phyloP scores from a whole-genome alignment of 1,140 invertebrate species.

The Trichonephila clavata region DNA sequence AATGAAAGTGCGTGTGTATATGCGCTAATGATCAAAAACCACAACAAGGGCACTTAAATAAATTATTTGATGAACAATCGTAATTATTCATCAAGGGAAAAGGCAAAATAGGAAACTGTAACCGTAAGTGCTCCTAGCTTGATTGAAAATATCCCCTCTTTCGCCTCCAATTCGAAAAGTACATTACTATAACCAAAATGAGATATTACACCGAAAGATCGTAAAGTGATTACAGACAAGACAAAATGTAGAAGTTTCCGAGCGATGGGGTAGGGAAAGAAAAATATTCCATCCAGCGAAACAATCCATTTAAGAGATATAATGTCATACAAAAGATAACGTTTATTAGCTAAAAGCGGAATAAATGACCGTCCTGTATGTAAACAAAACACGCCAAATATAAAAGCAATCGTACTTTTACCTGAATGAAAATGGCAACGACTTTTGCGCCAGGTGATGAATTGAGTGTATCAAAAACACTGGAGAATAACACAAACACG shows the following conservation, averaged over 20 bases:
- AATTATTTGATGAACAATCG: neutral
- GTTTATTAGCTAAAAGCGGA: neutral
- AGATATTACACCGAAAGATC: neutral
- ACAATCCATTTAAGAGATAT: constrained; percentile 27
- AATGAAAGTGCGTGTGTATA: neutral
- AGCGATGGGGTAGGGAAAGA: neutral
- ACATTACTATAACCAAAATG: neutral
- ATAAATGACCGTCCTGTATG: neutral
- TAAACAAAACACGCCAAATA: neutral
- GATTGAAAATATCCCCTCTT: neutral
- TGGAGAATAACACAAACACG: neutral
- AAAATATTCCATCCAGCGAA: constrained; percentile 5
- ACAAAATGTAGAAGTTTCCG: neutral
- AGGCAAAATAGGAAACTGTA: neutral
- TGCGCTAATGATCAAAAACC: neutral
- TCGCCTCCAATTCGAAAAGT: neutral
- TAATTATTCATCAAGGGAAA: neutral
- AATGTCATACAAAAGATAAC: neutral
- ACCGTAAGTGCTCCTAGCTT: neutral
- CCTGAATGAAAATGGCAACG: neutral
- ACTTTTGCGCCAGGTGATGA: too few species aligned
- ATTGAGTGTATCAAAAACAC: neutral
- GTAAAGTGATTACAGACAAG: constrained; percentile 18
- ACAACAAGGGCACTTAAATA: neutral
- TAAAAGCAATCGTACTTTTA: constrained; percentile 5